These are phyloP conservation scores for Smittia sp. DNA, from an alignment of 2,888 invertebrate genomes.

Conservation along the genomic window DNA sequence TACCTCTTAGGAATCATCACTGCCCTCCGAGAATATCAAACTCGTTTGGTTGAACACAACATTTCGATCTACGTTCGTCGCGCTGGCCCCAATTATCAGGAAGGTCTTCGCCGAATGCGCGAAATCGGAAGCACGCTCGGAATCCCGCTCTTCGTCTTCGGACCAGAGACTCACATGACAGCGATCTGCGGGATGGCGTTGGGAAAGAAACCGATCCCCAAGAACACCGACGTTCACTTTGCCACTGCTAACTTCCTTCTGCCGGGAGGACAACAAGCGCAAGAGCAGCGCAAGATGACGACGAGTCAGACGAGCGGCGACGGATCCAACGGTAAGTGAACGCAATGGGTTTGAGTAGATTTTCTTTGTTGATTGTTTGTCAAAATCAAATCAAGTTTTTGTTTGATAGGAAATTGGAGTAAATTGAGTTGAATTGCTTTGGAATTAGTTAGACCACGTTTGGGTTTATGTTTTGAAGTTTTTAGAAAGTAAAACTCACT, in stretches of 20 bases:
- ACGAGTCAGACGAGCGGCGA: slow-evolving; percentile 29
- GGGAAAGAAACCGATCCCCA: slow-evolving; percentile 82
- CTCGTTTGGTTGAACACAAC: slow-evolving; percentile 83
- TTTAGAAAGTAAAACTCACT: too few species aligned
- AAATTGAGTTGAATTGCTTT: too few species aligned
- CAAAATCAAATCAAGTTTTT: too few species aligned
- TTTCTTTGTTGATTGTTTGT: background rate
- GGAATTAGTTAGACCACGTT: too few species aligned
- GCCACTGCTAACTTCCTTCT: slow-evolving; percentile 88
- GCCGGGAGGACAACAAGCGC: slow-evolving; percentile 66
- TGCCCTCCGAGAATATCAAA: slow-evolving; percentile 90
- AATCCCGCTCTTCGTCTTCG: slow-evolving; percentile 93
- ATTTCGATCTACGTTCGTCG: slow-evolving; percentile 93
- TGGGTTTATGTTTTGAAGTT: too few species aligned
- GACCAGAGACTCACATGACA: slow-evolving; percentile 99
- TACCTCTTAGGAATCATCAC: slow-evolving; percentile 69
- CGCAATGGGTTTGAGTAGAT: background rate
- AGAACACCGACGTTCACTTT: slow-evolving; percentile 63
- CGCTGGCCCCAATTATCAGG: slow-evolving; percentile 99
- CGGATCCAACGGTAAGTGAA: slow-evolving; percentile 8
- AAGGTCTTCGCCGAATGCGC: slow-evolving; percentile 90
- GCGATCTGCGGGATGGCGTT: slow-evolving; percentile 98
- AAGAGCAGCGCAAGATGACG: slow-evolving; percentile 45
- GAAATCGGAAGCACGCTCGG: slow-evolving; percentile 82
- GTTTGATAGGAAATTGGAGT: too few species aligned